Evolutionary conservation across 2,797 vertebrate species (phyloP).

Genomic region (Anguilla marmorata): DNA sequence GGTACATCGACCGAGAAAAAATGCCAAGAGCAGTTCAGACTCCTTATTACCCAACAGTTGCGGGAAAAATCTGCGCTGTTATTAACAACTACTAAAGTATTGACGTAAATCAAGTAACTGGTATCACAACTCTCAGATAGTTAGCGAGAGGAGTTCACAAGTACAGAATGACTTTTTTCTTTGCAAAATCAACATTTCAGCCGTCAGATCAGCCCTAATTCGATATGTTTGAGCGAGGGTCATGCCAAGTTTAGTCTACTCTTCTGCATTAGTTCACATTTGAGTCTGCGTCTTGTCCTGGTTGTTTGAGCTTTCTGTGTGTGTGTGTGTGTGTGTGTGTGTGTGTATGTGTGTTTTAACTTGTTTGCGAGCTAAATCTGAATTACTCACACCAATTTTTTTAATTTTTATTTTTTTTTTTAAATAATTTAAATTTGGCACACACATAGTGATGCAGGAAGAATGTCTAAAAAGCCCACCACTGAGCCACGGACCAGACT

Average conservation of each 20-base stretch:
- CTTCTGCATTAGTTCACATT: neutral
- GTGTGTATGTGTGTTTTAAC: neutral
- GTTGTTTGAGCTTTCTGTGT: neutral
- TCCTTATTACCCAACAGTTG: neutral
- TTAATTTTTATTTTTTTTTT: neutral
- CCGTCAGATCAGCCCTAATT: neutral
- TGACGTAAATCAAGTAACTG: neutral
- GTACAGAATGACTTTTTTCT: neutral
- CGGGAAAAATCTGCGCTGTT: neutral
- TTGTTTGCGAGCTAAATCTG: neutral
- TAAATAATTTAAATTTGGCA: neutral
- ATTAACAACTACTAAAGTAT: neutral
- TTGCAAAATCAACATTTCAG: neutral
- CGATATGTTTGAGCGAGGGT: neutral
- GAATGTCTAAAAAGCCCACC: neutral
- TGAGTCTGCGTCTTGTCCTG: neutral
- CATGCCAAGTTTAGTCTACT: neutral
- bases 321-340: neutral
- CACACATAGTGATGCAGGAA: neutral
- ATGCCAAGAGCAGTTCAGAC: neutral
- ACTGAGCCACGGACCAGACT: too few species aligned
- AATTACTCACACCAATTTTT: neutral
- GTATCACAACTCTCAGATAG: neutral
- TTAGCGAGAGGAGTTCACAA: neutral
- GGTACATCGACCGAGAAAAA: neutral